Conservation (phyloP, 2,888 invertebrate species). For the Adela reaumurella region DNA sequence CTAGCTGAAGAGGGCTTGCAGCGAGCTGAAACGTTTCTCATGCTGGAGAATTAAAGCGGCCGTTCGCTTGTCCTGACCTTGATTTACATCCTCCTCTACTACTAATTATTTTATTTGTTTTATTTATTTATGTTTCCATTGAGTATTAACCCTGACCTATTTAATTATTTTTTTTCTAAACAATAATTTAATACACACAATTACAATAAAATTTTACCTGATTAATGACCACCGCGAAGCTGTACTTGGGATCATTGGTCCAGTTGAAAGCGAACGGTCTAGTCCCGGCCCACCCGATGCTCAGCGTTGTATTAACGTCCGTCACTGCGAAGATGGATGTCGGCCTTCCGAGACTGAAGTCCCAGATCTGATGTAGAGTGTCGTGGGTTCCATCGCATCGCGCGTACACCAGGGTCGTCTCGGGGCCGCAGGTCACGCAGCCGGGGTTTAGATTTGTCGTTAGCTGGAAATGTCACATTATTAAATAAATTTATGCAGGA, state of each 20-base stretch:
- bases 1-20: no score
- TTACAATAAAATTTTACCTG: conserved; percentile 40
- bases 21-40: no score
- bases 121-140: no score
- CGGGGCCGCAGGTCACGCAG: conserved; percentile 23
- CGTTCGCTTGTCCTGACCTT: no score
- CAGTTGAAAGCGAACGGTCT: conserved; percentile 30
- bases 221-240: conserved; percentile 58
- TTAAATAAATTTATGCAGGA: no score
- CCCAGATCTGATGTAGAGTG: conserved; percentile 65
- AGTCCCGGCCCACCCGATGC: conserved; percentile 45
- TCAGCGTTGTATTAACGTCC: conserved; percentile 34
- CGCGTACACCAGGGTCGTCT: conserved; percentile 46
- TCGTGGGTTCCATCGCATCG: conserved; percentile 55
- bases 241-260: conserved; percentile 44
- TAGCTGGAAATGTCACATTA: no score
- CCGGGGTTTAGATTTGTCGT: conserved; percentile 31
- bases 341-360: conserved; percentile 57
- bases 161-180: not conserved
- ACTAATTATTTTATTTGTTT: no score
- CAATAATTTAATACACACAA: not conserved
- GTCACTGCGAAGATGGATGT: conserved; percentile 55
- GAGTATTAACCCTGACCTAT: no score
- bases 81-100: no score
- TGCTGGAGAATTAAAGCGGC: no score